These are phyloP conservation scores for Gallinago stenura DNA, from an alignment of 2,797 vertebrate genomes.

Conservation along the genomic window DNA sequence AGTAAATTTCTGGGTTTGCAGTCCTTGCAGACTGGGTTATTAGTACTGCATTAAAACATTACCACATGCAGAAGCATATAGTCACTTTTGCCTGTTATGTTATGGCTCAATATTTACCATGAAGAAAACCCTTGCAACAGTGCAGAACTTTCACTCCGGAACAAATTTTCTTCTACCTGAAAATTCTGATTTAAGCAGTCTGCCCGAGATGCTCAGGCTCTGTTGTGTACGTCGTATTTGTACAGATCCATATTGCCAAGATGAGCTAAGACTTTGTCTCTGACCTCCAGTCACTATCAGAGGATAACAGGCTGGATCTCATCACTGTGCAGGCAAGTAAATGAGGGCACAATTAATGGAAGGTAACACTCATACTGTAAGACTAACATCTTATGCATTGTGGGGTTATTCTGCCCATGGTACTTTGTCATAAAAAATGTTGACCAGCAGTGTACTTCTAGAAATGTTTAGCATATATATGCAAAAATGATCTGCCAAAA, in stretches of 20 bases:
- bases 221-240: background rate
- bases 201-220: background rate
- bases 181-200: background rate
- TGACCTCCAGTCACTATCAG: background rate
- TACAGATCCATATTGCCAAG: background rate
- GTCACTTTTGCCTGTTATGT: background rate
- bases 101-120: background rate
- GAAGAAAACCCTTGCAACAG: background rate
- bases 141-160: background rate
- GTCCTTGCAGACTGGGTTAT: background rate
- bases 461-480: background rate
- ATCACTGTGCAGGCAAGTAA: background rate
- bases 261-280: background rate
- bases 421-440: background rate
- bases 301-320: background rate
- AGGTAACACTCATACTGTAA: background rate
- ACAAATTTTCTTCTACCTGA: background rate
- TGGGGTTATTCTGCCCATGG: background rate
- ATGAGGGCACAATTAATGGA: background rate
- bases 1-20: background rate
- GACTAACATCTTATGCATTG: background rate
- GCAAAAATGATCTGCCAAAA: background rate
- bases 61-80: background rate
- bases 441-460: background rate
- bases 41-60: background rate